Evolutionary conservation across 2,888 invertebrate genomes (phyloP), one percentile per base, ranked within the genome.

Genomic region (Sphaeridia pumilis): DNA sequence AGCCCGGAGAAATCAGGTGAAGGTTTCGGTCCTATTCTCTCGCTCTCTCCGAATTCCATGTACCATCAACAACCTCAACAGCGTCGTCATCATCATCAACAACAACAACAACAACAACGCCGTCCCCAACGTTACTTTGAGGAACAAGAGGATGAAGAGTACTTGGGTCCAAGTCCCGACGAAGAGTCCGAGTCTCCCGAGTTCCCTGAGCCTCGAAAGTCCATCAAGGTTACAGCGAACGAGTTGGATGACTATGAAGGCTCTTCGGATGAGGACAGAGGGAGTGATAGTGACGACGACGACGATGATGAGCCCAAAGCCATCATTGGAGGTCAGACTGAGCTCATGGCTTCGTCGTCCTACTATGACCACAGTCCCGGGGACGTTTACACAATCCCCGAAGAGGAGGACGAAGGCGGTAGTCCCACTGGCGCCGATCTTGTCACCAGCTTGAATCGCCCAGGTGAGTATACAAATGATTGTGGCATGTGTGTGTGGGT

Each of bases 311-410:
- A 56, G 20, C 50, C 58, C 31, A 58, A 58, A 31, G 58, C 54
- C 25, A 56, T 55, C 27, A 51, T 58, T 52, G 60, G 56, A 17
- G 58, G 54, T n/a, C 34, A 50, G 27, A 58, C 58, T 49, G 65
- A 64, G 24, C 54, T 58, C 20, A 58, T 57, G 38, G 20, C 38
- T 38, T n/a, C n/a, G n/a, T n/a, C n/a, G n/a, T 31, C 59, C 46
- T 68, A 68, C 64, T 70, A 69, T 61, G 71, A 70, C 52, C 70
- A 70, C 65, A 71, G 68, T 59, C 71, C 72, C n/a, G 72, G 72
- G 28, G 73, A 73, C 63, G 74, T 74, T 27, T 74, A 74, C 67
- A 74, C 74, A 49, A 74, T 74, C 54, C 73, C 70, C 10, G 74
- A 74, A 64, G 74, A 73, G 63, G 73, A 73, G 61, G 72, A 73